Base-by-base conservation (phyloP, 2,888 invertebrate genomes). In the Netelia virgata region DNA sequence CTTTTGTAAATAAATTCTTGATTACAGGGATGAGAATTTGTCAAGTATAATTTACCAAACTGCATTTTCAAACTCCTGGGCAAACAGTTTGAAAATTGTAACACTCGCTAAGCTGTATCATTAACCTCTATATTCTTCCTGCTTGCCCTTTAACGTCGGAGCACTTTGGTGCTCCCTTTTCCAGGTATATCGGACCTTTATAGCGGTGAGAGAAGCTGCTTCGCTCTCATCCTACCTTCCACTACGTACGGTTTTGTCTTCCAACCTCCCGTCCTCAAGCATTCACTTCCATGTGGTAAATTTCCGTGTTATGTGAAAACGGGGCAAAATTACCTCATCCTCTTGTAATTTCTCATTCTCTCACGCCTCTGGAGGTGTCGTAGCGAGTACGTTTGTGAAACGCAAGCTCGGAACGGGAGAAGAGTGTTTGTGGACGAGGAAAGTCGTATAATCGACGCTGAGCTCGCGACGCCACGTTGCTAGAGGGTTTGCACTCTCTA, bases 371-470 rank as follows among this genome's bases (percentile, higher is more conserved):
- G 16, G 18, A 18, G 9, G 18, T 16, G 9, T 1, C 18, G 5
- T 18, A 9, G 16, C 18, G 18, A 55, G n/a, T 11, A 23, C 5
- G 59, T 61, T 61, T 61, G 23, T 23, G 23, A 61, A 61, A 14
- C 3, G 5, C 11, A 23, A 2, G 2, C 3, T 1, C 14, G 9
- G 11, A 61, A 14, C 6, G 28, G 16, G 14, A 11, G 55, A 20
- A 20, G 64, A 28, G 11, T 43, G 28, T 6, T 36, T 36, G 36
- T 36, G 36, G 36, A 36, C 36, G 66, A 11, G 11, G 59, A 69
- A 43, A 53, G 77, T 69, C 77, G 68, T 69, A 69, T 77, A 70
- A 78, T 78, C 41, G 63, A 64, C 41, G 55, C 69, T 53, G 28
- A 8, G 41, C 36, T 70, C 70, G 36, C 18, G 55, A 18, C n/a